Evolutionary conservation across 64 coral and sea anemone species (phyloP).

Genomic region (Dendrophyllia cribrosa): DNA sequence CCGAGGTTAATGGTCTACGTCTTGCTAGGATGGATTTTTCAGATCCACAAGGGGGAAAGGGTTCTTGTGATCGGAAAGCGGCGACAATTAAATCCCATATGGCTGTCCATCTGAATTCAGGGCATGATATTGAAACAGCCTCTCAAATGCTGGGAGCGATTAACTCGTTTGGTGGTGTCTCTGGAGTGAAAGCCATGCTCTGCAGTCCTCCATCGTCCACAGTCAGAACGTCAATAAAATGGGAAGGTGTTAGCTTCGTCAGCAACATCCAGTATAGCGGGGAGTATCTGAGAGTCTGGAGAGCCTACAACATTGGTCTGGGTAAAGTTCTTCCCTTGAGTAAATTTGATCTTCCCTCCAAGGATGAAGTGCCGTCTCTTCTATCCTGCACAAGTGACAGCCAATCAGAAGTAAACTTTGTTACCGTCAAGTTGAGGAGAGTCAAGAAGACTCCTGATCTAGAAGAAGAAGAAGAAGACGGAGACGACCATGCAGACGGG

Average conservation of each 20-base stretch:
- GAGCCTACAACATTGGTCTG: conserved; percentile 20
- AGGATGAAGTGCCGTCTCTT: neutral
- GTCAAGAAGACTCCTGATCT: neutral
- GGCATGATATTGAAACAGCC: conserved; percentile 43
- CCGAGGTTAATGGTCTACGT: neutral
- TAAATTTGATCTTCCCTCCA: neutral
- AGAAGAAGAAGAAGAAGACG: neutral
- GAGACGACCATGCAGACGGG: neutral
- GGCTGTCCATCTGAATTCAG: conserved; percentile 23
- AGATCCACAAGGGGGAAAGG: conserved; percentile 46
- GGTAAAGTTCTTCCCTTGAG: conserved; percentile 1
- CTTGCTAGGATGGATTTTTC: conserved; percentile 16
- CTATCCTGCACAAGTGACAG: neutral
- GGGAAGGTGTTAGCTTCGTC: conserved; percentile 27
- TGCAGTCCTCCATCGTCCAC: neutral
- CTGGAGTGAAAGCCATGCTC: neutral
- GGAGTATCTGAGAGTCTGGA: conserved; percentile 21
- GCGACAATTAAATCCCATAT: conserved; percentile 38
- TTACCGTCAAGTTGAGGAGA: neutral
- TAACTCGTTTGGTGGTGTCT: conserved; percentile 18
- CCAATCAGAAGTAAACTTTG: neutral
- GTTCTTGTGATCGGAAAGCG: conserved; percentile 42
- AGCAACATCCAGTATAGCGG: neutral
- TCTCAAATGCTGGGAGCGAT: conserved; percentile 31
- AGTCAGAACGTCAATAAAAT: neutral